Evolutionary conservation across 2,888 invertebrate species (phyloP).

Genomic region (Lomographa bimaculata): DNA sequence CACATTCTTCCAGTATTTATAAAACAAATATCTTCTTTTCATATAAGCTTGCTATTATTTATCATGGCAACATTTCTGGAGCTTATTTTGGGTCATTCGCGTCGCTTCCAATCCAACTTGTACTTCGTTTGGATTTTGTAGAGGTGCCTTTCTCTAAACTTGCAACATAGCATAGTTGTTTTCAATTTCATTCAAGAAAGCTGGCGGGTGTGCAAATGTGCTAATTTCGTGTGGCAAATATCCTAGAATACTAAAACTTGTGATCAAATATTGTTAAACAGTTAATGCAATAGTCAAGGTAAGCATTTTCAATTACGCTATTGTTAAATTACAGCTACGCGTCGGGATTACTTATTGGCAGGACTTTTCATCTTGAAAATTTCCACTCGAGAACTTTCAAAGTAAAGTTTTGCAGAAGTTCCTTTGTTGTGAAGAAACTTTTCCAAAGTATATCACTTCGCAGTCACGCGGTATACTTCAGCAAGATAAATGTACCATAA

Average conservation of each 20-base stretch:
- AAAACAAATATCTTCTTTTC: too few species aligned
- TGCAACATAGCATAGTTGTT: slow-evolving; percentile 81
- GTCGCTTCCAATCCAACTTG: slow-evolving; percentile 72
- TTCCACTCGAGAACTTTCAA: slow-evolving; percentile 81
- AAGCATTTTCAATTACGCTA: slow-evolving; percentile 58
- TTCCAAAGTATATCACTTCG: slow-evolving; percentile 53
- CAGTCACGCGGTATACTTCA: slow-evolving; percentile 53
- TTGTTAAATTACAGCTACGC: slow-evolving; percentile 44
- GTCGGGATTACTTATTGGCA: slow-evolving; percentile 66
- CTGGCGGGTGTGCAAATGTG: slow-evolving; percentile 82
- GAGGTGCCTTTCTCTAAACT: slow-evolving; percentile 83
- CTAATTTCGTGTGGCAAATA: slow-evolving; percentile 59
- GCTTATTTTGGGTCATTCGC: slow-evolving; percentile 84
- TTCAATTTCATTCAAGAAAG: slow-evolving; percentile 77
- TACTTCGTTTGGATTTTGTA: slow-evolving; percentile 76
- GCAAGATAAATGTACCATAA: slow-evolving; percentile 52
- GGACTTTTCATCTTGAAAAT: slow-evolving; percentile 83
- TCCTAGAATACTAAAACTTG: slow-evolving; percentile 51
- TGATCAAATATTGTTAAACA: slow-evolving; percentile 55
- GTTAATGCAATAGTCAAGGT: slow-evolving; percentile 80
- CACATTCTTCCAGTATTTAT: too few species aligned
- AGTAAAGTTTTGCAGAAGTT: slow-evolving; percentile 75
- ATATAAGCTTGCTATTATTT: slow-evolving; percentile 69
- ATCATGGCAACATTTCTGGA: slow-evolving; percentile 71
- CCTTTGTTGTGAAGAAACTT: slow-evolving; percentile 69